Percentiles rank a stretch among this genome's conserved stretches.
Conservation (phyloP, 2,797 vertebrate species). For the Anomalospiza imberbis region DNA sequence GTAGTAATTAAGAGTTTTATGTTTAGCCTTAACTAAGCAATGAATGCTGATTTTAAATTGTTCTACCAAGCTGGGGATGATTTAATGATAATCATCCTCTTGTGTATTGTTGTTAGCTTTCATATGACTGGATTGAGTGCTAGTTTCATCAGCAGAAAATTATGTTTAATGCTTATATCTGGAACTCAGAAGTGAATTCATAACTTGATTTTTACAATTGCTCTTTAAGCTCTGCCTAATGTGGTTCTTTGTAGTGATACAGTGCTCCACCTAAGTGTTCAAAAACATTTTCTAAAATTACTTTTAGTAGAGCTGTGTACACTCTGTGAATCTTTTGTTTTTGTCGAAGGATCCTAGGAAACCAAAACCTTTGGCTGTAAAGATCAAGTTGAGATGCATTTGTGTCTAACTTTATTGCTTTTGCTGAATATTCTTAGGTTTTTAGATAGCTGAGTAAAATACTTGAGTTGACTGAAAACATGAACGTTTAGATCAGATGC, state of each 20-base stretch:
- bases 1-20: conserved; percentile 16
- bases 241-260: background rate
- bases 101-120: conserved; percentile 25
- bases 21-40: conserved; percentile 27
- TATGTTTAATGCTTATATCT: background rate
- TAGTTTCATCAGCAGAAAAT: conserved; percentile 32
- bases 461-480: background rate
- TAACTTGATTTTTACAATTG: background rate
- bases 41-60: conserved; percentile 44
- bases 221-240: background rate
- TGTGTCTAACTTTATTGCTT: background rate
- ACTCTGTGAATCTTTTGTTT: background rate
- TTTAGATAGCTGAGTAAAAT: background rate
- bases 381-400: background rate
- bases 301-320: background rate
- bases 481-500: background rate
- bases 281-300: background rate
- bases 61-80: conserved; percentile 38
- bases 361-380: background rate
- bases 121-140: background rate
- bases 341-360: background rate
- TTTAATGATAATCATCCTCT: conserved; percentile 37
- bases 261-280: background rate
- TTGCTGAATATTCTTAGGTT: background rate
- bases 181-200: background rate